phyloP scores from a whole-genome alignment of 2,888 invertebrate genomes.

The Xanthia togata region DNA sequence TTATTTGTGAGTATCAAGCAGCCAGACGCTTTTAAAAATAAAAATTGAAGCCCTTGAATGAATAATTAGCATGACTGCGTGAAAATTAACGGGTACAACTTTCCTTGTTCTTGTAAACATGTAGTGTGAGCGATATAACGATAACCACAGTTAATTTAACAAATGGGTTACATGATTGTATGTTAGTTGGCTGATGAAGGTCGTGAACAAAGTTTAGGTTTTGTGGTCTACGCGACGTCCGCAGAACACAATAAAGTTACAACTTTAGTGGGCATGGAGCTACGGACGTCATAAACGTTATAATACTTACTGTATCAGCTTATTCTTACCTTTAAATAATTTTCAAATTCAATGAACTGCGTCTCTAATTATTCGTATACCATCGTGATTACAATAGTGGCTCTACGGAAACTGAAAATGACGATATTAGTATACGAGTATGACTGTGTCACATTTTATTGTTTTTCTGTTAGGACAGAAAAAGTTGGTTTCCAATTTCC shows the following conservation, averaged over 20 bases:
- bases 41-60: slow-evolving; percentile 41
- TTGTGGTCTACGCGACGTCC: slow-evolving; percentile 37
- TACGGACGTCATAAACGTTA: slow-evolving; percentile 63
- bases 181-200: slow-evolving; percentile 49
- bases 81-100: slow-evolving; percentile 53
- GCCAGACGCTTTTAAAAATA: slow-evolving; percentile 31
- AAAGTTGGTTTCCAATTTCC: not conserved
- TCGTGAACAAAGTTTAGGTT: slow-evolving; percentile 50
- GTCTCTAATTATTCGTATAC: slow-evolving; percentile 13
- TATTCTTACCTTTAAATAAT: slow-evolving; percentile 21
- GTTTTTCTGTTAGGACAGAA: not conserved
- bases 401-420: slow-evolving; percentile 6
- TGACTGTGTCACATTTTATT: not conserved
- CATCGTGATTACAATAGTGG: slow-evolving; percentile 23
- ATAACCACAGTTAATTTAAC: slow-evolving; percentile 62
- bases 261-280: slow-evolving; percentile 62
- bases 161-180: slow-evolving; percentile 56
- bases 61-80: slow-evolving; percentile 54
- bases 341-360: slow-evolving; percentile 25
- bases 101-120: slow-evolving; percentile 61
- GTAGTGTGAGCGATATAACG: slow-evolving; percentile 42
- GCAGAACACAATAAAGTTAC: slow-evolving; percentile 39
- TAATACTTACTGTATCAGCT: slow-evolving; percentile 17
- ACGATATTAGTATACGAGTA: not conserved
- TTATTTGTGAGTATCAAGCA: slow-evolving; percentile 25